Conservation (phyloP, 2,888 invertebrate genomes). For the Leptopterna dolabrata region DNA sequence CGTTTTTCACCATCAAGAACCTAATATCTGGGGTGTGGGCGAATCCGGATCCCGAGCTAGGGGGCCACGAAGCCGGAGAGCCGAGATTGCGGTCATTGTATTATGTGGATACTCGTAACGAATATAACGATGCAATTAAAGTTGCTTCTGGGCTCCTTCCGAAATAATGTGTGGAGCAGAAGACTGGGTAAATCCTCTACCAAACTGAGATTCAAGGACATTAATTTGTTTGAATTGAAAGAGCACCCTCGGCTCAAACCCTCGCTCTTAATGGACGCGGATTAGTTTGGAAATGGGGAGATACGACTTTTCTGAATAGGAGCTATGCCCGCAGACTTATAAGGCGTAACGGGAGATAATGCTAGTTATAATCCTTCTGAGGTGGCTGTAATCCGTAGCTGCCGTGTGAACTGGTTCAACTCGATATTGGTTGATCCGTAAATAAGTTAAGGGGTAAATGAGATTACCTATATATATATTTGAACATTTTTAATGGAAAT, state of each 20-base stretch:
- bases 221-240: background rate
- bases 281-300: background rate
- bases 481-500: too few species aligned
- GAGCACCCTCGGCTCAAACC: background rate
- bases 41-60: too few species aligned
- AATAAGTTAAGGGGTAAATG: too few species aligned
- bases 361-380: background rate
- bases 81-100: too few species aligned
- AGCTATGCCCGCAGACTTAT: background rate
- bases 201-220: too few species aligned
- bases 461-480: too few species aligned
- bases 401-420: background rate
- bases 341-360: background rate
- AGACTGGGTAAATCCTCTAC: background rate
- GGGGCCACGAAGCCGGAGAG: too few species aligned
- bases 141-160: background rate
- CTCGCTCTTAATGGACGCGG: background rate
- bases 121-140: too few species aligned
- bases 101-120: too few species aligned
- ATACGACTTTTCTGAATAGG: background rate
- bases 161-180: too few species aligned
- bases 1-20: too few species aligned
- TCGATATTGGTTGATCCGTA: background rate
- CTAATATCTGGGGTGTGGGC: too few species aligned
- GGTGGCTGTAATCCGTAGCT: background rate